Conservation (phyloP, 2,888 invertebrate species). For the Amphipyra tragopoginis region DNA sequence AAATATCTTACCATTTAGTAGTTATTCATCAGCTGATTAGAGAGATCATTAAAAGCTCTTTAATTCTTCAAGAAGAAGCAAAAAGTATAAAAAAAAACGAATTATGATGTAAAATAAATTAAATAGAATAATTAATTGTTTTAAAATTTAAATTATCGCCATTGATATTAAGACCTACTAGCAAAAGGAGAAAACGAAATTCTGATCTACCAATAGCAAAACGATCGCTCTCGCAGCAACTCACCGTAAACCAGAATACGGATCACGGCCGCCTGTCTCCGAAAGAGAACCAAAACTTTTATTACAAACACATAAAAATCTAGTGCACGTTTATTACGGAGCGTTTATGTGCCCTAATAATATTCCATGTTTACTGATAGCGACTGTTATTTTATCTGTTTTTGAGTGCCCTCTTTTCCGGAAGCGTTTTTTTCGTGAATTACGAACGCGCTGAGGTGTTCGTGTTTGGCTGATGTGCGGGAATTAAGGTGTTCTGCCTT, state of each 20-base stretch:
- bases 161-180: too few species aligned
- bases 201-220: background rate
- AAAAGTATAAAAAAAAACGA: too few species aligned
- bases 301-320: constrained; percentile 77
- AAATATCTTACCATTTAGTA: too few species aligned
- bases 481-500: constrained; percentile 27
- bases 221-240: background rate
- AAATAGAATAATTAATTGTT: too few species aligned
- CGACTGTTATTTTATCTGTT: constrained; percentile 73
- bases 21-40: too few species aligned
- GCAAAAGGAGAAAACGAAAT: background rate
- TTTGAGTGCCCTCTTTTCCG: constrained; percentile 66
- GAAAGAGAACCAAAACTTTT: constrained; percentile 66
- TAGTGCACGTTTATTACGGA: constrained; percentile 75
- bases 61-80: too few species aligned
- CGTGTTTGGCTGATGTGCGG: constrained; percentile 19
- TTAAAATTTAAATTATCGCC: too few species aligned
- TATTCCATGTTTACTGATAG: constrained; percentile 81
- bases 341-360: constrained; percentile 76
- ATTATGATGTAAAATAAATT: too few species aligned
- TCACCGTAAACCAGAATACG: constrained; percentile 58
- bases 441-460: constrained; percentile 19
- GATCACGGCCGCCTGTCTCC: constrained; percentile 35
- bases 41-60: too few species aligned
- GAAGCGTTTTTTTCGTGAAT: constrained; percentile 40